These are phyloP conservation scores for Uloborus diversus DNA, from an alignment of 1,140 invertebrate genomes.

Conservation along the genomic window DNA sequence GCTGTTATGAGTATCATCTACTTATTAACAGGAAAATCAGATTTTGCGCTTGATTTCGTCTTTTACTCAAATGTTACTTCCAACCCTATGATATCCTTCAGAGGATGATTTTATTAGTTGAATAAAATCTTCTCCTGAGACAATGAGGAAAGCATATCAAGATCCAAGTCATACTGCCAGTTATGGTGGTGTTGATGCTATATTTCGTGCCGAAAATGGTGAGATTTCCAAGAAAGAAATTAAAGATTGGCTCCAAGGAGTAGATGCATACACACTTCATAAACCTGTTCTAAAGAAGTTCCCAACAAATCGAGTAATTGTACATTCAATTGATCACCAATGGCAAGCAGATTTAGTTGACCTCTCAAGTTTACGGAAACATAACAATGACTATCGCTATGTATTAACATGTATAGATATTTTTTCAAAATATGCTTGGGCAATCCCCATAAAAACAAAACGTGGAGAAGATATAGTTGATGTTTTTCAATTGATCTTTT, in stretches of 20 bases:
- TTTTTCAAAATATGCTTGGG: slow-evolving; percentile 59
- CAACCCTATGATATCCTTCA: too few species aligned
- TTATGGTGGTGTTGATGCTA: neutral
- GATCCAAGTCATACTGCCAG: neutral
- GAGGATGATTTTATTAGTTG: too few species aligned
- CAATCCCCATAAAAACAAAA: slow-evolving; percentile 57
- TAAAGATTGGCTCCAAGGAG: slow-evolving; percentile 48
- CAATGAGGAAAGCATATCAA: neutral
- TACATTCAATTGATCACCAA: slow-evolving; percentile 56
- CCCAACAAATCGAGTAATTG: slow-evolving; percentile 19
- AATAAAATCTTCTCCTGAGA: too few species aligned
- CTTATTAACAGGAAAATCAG: too few species aligned
- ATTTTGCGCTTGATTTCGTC: too few species aligned
- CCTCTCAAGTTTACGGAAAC: slow-evolving; percentile 34
- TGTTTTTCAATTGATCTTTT: slow-evolving; percentile 54
- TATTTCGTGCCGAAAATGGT: neutral
- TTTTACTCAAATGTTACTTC: too few species aligned
- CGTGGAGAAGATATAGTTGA: neutral
- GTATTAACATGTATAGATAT: slow-evolving; percentile 59
- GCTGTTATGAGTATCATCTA: too few species aligned
- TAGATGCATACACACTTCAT: slow-evolving; percentile 59
- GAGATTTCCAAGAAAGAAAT: neutral
- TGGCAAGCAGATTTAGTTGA: slow-evolving; percentile 60
- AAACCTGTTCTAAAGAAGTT: slow-evolving; percentile 58
- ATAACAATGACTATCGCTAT: slow-evolving; percentile 57